Evolutionary conservation across 2,113 vertebrate species (phyloP).

Genomic region (Tautogolabrus adspersus): DNA sequence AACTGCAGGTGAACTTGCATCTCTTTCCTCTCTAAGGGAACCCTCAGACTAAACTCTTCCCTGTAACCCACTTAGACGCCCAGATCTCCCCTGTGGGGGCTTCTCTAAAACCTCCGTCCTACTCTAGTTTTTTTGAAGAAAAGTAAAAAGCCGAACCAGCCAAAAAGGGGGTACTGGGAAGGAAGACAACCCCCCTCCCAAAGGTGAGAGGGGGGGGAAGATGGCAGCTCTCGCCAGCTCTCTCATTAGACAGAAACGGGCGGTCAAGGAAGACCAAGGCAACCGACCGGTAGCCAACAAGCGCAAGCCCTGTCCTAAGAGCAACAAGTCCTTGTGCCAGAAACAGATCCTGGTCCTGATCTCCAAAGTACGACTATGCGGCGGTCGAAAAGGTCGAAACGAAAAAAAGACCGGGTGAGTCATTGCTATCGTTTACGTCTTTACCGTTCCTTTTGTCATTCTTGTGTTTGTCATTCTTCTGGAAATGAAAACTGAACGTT

Average conservation of each 20-base stretch:
- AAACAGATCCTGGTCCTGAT: constrained; percentile 92
- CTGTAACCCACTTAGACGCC: constrained; percentile 67
- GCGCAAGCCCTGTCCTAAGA: constrained; percentile 89
- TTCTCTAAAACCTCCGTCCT: constrained; percentile 49
- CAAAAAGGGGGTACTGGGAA: constrained; percentile 49
- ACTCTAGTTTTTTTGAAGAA: constrained; percentile 57
- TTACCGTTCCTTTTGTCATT: neutral
- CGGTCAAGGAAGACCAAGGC: constrained; percentile 87
- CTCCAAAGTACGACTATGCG: constrained; percentile 91
- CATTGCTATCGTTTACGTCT: constrained; percentile 21
- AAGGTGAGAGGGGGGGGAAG: constrained; percentile 82
- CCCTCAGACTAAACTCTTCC: constrained; percentile 76
- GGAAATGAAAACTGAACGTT: neutral
- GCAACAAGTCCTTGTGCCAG: constrained; percentile 93
- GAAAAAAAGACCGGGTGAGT: constrained; percentile 88
- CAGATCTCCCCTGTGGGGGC: constrained; percentile 52
- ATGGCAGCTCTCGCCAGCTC: constrained; percentile 93
- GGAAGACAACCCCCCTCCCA: constrained; percentile 76
- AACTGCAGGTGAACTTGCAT: constrained; percentile 73
- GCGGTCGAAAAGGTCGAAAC: constrained; percentile 83
- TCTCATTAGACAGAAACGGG: constrained; percentile 92
- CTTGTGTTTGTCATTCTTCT: constrained; percentile 8
- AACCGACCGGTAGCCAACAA: constrained; percentile 88
- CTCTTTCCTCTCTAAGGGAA: constrained; percentile 64
- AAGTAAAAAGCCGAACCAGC: constrained; percentile 50